Evolutionary conservation across 2,113 vertebrate genomes (phyloP), one percentile per base, ranked within the genome.

Genomic region (Lucifuga dentata): DNA sequence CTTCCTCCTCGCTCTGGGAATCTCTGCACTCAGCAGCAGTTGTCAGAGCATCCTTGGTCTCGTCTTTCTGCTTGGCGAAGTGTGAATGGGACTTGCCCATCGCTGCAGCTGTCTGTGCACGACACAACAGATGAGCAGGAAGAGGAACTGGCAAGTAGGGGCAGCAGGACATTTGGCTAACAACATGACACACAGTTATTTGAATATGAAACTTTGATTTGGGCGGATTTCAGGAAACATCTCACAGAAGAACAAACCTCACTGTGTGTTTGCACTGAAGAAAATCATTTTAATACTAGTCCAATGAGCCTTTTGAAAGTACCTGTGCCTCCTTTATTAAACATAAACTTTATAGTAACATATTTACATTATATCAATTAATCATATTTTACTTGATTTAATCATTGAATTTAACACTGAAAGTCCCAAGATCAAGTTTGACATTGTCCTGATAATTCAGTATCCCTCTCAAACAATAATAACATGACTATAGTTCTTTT

Each of bases 51-150:
- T 95, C 93, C 21, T 76, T 90, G 70, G 84, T 83, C 49, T 94
- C 93, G 19, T 95, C 95, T 76, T 96, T 87, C 65, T 93, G 93
- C 70, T 95, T 92, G 51, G 92, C 87, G 77, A 96, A 69, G 69
- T 90, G 94, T 84, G 96, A 98, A 84, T 96, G 92, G 38, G 95
- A 91, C 88, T 96, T 96, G 48, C 97, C 97, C 97, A 99, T 99
- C 24, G 86, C 91, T 90, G 64, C 68, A 69, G 62, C 61, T 43
- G 51, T 80, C 78, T 87, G 81, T 44, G 6, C 9, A 11, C 51
- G 40, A 45, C 46, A 67, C 10, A 17, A 43, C 35, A 41, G 11
- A 62, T 5, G 8, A n/a, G 1, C 15, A 36, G 43, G 59, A 61
- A 20, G 13, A 59, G 52, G 20, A 61, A 23, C 23, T 49, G 45